Evolutionary conservation across 2,797 vertebrate genomes (phyloP).

Genomic region (Masticophis lateralis): DNA sequence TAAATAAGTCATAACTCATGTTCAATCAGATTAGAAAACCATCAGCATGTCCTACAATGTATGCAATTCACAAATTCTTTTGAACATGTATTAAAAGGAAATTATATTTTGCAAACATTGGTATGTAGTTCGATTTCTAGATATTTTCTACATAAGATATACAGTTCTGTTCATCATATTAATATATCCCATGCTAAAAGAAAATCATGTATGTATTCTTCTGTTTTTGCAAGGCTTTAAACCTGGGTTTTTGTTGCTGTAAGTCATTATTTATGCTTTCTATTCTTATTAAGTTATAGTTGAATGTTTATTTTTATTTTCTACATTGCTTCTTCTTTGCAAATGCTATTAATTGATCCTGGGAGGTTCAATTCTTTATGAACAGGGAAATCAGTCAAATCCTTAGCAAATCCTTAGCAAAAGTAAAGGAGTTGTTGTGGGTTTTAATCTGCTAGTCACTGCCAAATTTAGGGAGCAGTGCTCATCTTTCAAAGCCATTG

Average conservation of each 20-base stretch:
- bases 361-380: conserved; percentile 34
- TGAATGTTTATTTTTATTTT: conserved; percentile 58
- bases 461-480: neutral
- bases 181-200: neutral
- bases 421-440: neutral
- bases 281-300: neutral
- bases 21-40: neutral
- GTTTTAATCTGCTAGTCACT: neutral
- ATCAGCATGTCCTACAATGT: neutral
- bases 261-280: conserved; percentile 68
- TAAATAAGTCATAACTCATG: neutral
- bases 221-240: neutral
- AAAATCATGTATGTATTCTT: neutral
- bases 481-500: neutral
- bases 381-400: conserved; percentile 56
- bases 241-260: conserved; percentile 38
- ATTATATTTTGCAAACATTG: neutral
- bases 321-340: conserved; percentile 61
- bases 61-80: neutral
- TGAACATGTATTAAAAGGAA: neutral
- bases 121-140: neutral
- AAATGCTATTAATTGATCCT: conserved; percentile 52
- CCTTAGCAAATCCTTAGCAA: conserved; percentile 25
- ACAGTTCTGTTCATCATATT: neutral
- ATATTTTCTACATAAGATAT: neutral